Conservation (phyloP, 2,888 invertebrate genomes). For the Nephrotoma appendiculata region DNA sequence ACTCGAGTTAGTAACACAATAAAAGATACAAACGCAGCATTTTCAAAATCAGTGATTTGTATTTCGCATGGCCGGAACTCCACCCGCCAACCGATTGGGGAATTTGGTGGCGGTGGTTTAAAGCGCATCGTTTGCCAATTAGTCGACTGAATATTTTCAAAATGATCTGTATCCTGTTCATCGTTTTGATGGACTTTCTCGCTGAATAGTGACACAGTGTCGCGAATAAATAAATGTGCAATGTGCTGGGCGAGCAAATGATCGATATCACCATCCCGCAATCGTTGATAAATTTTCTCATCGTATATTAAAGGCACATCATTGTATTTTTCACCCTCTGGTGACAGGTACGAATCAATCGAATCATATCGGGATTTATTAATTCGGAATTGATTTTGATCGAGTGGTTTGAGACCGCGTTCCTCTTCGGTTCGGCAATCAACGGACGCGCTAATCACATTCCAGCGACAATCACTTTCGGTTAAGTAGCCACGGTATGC, state of each 20-base stretch:
- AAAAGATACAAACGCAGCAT: constrained; percentile 96
- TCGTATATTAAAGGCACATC: constrained; percentile 87
- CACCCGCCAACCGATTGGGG: constrained; percentile 96
- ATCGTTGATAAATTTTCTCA: constrained; percentile 61
- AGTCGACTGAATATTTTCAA: constrained; percentile 99
- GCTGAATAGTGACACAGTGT: constrained; percentile 86
- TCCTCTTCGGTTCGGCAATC: constrained; percentile 92
- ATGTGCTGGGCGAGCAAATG: constrained; percentile 86
- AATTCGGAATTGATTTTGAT: constrained; percentile 65
- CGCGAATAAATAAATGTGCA: constrained; percentile 95
- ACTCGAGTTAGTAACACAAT: constrained; percentile 92
- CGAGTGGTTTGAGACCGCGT: constrained; percentile 59
- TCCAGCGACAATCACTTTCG: constrained; percentile 97
- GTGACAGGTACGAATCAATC: constrained; percentile 91
- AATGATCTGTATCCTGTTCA: constrained; percentile 88
- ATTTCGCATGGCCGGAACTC: constrained; percentile 98
- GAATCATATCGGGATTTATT: constrained; percentile 95
- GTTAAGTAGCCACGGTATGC: constrained; percentile 85
- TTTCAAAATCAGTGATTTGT: constrained; percentile 98
- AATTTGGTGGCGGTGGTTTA: constrained; percentile 93
- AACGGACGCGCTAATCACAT: constrained; percentile 88
- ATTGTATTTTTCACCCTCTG: constrained; percentile 79
- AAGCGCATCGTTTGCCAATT: constrained; percentile 99
- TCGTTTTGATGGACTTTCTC: constrained; percentile 94
- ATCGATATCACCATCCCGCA: constrained; percentile 82